Conservation (phyloP, 2,797 vertebrate species). For the Chiroxiphia lanceolata region DNA sequence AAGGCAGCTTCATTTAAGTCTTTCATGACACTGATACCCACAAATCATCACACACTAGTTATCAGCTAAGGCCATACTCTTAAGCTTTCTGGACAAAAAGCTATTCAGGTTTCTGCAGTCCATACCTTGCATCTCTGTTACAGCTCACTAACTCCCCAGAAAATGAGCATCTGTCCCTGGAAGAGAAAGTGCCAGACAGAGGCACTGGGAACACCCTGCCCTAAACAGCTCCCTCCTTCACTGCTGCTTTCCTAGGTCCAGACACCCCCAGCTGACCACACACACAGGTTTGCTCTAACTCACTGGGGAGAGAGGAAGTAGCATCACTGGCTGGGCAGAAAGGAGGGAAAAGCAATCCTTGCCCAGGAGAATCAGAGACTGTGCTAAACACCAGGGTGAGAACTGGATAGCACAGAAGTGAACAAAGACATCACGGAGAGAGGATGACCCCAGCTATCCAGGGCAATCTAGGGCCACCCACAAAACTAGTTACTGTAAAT, state of each 20-base stretch:
- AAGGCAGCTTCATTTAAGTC: background rate
- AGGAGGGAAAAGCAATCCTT: background rate
- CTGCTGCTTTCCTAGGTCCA: no score
- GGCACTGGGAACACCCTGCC: background rate
- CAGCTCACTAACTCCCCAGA: background rate
- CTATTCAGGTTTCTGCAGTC: background rate
- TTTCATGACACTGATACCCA: background rate
- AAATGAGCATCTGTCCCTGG: background rate
- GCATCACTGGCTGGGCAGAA: background rate
- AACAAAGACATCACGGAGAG: background rate
- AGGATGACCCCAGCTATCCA: background rate
- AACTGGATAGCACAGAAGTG: background rate
- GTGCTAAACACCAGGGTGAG: background rate
- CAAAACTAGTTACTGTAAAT: background rate
- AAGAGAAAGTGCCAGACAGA: background rate
- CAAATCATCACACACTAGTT: background rate
- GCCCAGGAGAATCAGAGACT: background rate
- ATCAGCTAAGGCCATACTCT: background rate
- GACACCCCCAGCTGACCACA: background rate
- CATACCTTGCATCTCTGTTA: background rate
- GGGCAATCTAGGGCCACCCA: accelerated
- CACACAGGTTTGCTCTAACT: background rate
- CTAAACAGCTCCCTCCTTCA: background rate
- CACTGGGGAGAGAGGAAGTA: background rate
- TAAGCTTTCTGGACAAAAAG: background rate